These are phyloP conservation scores for Cepphus grylle DNA, from an alignment of 2,113 vertebrate genomes.

Conservation along the genomic window DNA sequence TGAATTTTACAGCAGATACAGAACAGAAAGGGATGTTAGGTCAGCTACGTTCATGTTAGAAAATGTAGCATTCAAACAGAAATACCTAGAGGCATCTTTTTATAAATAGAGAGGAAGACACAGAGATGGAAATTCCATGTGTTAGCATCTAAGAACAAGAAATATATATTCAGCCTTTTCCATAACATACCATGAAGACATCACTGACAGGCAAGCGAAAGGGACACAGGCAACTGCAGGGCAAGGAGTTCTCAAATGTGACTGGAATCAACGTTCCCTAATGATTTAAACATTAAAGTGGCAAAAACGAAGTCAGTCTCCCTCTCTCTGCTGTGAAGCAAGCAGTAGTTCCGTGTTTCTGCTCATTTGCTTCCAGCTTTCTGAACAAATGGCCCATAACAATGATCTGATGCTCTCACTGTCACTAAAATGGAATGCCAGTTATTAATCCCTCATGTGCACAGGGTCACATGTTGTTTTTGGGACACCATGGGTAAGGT, in stretches of 20 bases:
- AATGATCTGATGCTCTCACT: constrained; percentile 21
- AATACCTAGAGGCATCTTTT: background rate
- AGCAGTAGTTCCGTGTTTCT: background rate
- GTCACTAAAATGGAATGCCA: constrained; percentile 34
- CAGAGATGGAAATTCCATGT: background rate
- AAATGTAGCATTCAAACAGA: background rate
- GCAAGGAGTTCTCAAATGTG: background rate
- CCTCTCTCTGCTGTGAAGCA: background rate
- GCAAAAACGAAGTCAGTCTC: background rate
- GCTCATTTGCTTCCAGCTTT: background rate
- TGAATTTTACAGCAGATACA: background rate
- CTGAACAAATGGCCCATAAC: background rate
- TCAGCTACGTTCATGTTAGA: background rate
- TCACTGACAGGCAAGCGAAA: background rate
- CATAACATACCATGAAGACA: background rate
- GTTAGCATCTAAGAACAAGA: background rate
- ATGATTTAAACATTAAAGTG: background rate
- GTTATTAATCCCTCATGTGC: constrained; percentile 39
- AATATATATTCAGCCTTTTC: background rate
- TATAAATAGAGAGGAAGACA: background rate
- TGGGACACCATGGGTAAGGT: constrained; percentile 23
- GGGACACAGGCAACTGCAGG: background rate
- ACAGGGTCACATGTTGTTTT: constrained; percentile 37
- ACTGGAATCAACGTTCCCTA: background rate
- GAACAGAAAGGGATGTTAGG: background rate